These are phyloP conservation scores for Perca fluviatilis DNA, from an alignment of 2,113 vertebrate genomes.

Conservation along the genomic window DNA sequence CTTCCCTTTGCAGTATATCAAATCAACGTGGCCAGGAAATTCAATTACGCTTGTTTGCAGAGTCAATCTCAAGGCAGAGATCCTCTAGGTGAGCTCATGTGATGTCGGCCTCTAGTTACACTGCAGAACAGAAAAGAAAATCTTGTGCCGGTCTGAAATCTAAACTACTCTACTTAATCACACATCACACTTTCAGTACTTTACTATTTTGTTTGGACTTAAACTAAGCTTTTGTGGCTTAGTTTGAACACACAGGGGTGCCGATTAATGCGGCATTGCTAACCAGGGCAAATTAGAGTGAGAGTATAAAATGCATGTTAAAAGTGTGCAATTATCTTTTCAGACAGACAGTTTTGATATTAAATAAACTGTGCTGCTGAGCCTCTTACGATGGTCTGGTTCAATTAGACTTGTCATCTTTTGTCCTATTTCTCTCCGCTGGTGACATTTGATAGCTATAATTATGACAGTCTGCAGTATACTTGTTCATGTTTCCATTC, in stretches of 20 bases:
- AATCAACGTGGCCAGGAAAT: constrained; percentile 62
- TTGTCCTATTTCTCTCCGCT: not conserved
- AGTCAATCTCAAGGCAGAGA: not conserved
- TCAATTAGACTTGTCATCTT: not conserved
- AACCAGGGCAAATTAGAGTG: not conserved
- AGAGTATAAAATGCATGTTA: not conserved
- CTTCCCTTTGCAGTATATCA: constrained; percentile 38
- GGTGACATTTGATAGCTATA: constrained; percentile 33
- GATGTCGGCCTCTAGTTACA: not conserved
- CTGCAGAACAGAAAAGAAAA: not conserved
- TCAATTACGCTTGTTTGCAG: constrained; percentile 55
- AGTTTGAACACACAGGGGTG: not conserved
- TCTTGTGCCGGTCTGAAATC: too few species aligned
- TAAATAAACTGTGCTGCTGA: not conserved
- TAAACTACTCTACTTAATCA: not conserved
- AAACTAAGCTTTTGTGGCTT: not conserved
- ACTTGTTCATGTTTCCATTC: not conserved
- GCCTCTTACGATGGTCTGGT: not conserved
- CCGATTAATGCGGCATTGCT: not conserved
- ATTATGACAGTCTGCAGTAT: constrained; percentile 14
- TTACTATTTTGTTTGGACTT: not conserved
- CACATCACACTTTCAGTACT: not conserved
- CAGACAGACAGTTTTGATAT: not conserved
- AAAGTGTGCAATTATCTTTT: constrained; percentile 5
- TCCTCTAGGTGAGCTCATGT: not conserved